Conservation (phyloP, 2,888 invertebrate species). For the Ophion costatus region DNA sequence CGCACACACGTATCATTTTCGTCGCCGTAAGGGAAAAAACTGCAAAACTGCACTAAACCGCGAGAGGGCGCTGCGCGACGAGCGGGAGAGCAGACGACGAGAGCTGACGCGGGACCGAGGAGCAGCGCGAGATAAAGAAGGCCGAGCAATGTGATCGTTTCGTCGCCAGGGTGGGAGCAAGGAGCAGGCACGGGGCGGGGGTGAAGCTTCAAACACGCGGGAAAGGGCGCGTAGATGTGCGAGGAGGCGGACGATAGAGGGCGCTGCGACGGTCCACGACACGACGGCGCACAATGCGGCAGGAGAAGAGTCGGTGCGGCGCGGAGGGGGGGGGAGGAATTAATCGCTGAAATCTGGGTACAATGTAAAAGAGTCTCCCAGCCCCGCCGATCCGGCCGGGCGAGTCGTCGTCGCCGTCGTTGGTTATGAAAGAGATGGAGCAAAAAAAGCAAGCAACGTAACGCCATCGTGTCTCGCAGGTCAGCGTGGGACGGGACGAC, state of each 20-base stretch:
- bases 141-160: neutral
- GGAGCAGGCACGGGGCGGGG: conserved; percentile 38
- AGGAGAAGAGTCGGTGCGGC: conserved; percentile 28
- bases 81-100: conserved; percentile 29
- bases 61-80: conserved; percentile 14
- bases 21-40: neutral
- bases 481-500: too few relatives aligned
- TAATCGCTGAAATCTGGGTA: conserved; percentile 83
- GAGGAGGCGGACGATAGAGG: conserved; percentile 50
- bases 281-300: conserved; percentile 79
- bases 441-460: conserved; percentile 25
- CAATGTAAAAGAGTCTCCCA: conserved; percentile 81
- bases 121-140: conserved; percentile 17
- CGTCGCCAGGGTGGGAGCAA: conserved; percentile 7
- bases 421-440: conserved; percentile 58
- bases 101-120: too few relatives aligned
- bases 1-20: too few relatives aligned
- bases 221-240: conserved; percentile 39
- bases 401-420: conserved; percentile 57
- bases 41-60: conserved; percentile 9
- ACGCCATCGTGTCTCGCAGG: neutral
- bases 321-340: conserved; percentile 76
- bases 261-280: conserved; percentile 76
- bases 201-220: conserved; percentile 12
- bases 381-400: conserved; percentile 54